phyloP scores from a whole-genome alignment of 30 jellyfish, hydroid and myxozoan genomes.

The Nemopilema nomurai region DNA sequence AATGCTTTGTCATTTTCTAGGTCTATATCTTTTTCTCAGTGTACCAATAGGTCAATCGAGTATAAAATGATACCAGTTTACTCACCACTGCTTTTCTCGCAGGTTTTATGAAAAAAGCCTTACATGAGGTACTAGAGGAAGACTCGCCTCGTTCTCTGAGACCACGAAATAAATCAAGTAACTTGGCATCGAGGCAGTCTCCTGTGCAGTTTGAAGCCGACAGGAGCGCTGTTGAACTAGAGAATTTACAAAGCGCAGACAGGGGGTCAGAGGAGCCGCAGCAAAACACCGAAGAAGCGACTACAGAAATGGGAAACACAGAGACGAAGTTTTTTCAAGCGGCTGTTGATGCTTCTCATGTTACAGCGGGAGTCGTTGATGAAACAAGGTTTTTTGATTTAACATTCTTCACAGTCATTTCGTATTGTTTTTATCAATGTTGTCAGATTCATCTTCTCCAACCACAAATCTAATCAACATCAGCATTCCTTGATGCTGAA shows the following conservation, averaged over 20 bases:
- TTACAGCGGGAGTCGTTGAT: background rate
- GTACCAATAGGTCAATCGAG: too few species aligned
- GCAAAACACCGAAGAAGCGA: background rate
- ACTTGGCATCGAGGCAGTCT: slow-evolving; percentile 1
- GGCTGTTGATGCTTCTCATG: background rate
- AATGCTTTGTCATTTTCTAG: too few species aligned
- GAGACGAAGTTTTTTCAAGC: slow-evolving; percentile 1
- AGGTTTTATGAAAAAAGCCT: slow-evolving; percentile 85
- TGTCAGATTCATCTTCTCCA: too few species aligned
- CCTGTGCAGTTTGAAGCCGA: background rate
- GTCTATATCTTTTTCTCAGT: too few species aligned
- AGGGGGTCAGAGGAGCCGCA: background rate
- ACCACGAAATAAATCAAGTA: background rate
- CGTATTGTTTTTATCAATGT: too few species aligned
- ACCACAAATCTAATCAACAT: too few species aligned
- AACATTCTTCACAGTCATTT: too few species aligned
- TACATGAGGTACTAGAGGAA: slow-evolving; percentile 61
- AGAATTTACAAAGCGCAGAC: background rate
- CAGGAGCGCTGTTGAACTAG: background rate
- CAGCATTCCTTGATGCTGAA: too few species aligned
- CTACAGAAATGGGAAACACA: slow-evolving; percentile 34
- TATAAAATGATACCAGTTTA: too few species aligned
- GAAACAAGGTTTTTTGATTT: slow-evolving; percentile 4
- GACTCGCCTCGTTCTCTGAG: slow-evolving; percentile 41
- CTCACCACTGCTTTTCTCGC: background rate